Evolutionary conservation across 2,797 vertebrate species (phyloP).

Genomic region (Dromococcyx pavoninus): DNA sequence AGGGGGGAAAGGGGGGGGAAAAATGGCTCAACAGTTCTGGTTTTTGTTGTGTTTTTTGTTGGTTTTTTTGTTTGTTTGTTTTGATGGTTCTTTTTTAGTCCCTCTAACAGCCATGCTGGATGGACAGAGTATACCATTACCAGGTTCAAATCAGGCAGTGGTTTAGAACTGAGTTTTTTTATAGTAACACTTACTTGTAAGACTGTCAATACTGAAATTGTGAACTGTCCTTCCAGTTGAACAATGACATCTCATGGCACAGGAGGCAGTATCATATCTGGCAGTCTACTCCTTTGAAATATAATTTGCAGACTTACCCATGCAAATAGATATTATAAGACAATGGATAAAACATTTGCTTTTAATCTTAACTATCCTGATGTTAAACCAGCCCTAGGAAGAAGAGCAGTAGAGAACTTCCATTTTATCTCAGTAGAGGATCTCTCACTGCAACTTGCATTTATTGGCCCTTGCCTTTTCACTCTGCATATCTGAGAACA

Average conservation of each 20-base stretch:
- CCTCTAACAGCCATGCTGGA: background rate
- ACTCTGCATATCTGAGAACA: background rate
- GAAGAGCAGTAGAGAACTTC: background rate
- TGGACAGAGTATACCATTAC: background rate
- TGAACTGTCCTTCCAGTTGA: background rate
- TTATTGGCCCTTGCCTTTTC: background rate
- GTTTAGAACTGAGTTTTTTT: background rate
- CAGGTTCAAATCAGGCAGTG: background rate
- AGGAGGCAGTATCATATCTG: background rate
- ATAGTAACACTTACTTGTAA: background rate
- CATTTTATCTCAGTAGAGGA: background rate
- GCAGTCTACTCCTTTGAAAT: background rate
- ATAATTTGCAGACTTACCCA: background rate
- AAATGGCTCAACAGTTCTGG: too few relatives aligned
- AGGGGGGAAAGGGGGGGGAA: too few relatives aligned
- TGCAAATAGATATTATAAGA: background rate
- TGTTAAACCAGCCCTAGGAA: background rate
- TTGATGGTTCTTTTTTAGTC: too few relatives aligned
- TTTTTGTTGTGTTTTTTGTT: too few relatives aligned
- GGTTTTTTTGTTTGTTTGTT: too few relatives aligned
- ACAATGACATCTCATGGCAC: background rate
- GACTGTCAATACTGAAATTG: background rate
- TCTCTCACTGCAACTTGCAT: background rate
- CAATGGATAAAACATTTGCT: background rate
- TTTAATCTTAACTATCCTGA: background rate